Evolutionary conservation across 1,140 invertebrate genomes (phyloP), one percentile per base, ranked within the genome.

Genomic region (Pogonognathellus flavescens): DNA sequence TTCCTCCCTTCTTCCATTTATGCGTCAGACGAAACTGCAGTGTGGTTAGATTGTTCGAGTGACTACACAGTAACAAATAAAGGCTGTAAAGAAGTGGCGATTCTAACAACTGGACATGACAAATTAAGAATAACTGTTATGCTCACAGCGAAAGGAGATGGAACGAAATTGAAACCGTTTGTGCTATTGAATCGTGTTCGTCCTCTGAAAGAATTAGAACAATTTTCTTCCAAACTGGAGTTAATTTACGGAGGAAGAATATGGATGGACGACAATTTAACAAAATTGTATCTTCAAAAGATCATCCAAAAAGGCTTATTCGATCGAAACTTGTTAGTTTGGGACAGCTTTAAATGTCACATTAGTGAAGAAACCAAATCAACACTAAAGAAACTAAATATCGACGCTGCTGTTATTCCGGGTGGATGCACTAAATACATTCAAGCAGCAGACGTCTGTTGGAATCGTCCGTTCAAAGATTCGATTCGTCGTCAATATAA

Each of bases 71-170:
- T 41, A 6, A 41, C 31, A 41, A 1, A 1, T 6, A 41, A 41
- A 60, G 80, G 80, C 2, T 53, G 53, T n/a, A 82, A 81, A 25
- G 55, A 62, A 18, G 55, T 86, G 9, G 3, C 20, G 9, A 87
- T 90, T 1, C 88, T 62, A 52, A 88, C 88, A 11, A 89, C 88
- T 6, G 89, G 88, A 0, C 84, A 89, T 80, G 89, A 90, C 66
- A 90, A 90, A 82, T 82, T 84, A 41, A 81, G 87, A 31, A 88
- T 89, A 62, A 90, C 90, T 4, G 87, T 89, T 8, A 88, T 90
- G 82, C 60, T 90, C 11, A 83, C 87, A 1, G 87, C 85, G 20
- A 85, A 83, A 49, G 89, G 86, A 7, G 88, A 88, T 66, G 88
- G 89, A 25, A 87, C 84, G 41, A 90, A 90, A 84, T 72, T 90